Evolutionary conservation across 1,140 invertebrate species (phyloP), one percentile per base, ranked within the genome.

Genomic region (Babylonia areolata): DNA sequence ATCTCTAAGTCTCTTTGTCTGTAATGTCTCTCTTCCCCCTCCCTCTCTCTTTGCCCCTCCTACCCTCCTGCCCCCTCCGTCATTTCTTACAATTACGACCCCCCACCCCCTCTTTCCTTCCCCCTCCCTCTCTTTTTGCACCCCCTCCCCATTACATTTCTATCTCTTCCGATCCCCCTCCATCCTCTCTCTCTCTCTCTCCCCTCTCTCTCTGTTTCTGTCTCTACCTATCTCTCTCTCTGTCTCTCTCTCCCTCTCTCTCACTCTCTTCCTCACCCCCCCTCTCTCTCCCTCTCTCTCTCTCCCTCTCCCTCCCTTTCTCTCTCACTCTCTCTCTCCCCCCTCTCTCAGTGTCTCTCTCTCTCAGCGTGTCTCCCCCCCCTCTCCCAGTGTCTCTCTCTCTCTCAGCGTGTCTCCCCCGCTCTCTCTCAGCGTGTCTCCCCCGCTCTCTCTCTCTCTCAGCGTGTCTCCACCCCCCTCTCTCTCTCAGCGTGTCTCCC

Each of bases 281-380:
- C n/a, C n/a, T n/a, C n/a, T n/a, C n/a, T n/a, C n/a, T n/a, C 64
- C 31, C 64, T 69, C 64, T 69, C 64, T 69, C 64, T n/a, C 64
- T 3, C 64, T 12, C 31, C 64, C 31, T n/a, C 31, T 5, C 31
- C 64, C 5, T 5, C 31, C 64, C 31, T n/a, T 69, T n/a, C 31
- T n/a, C 28, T n/a, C 28, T n/a, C 64, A 28, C 64, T 69, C 64
- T 69, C 64, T 69, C 64, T 69, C 64, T 69, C n/a, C n/a, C n/a
- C n/a, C n/a, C n/a, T n/a, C n/a, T n/a, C n/a, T n/a, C n/a, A n/a
- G n/a, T n/a, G n/a, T n/a, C n/a, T n/a, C n/a, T n/a, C n/a, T n/a
- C n/a, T n/a, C n/a, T n/a, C n/a, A n/a, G n/a, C n/a, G n/a, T n/a
- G n/a, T n/a, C n/a, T n/a, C n/a, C n/a, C n/a, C n/a, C n/a, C n/a